Conservation (phyloP, 2,888 invertebrate genomes). For the Thalpophila matura region DNA sequence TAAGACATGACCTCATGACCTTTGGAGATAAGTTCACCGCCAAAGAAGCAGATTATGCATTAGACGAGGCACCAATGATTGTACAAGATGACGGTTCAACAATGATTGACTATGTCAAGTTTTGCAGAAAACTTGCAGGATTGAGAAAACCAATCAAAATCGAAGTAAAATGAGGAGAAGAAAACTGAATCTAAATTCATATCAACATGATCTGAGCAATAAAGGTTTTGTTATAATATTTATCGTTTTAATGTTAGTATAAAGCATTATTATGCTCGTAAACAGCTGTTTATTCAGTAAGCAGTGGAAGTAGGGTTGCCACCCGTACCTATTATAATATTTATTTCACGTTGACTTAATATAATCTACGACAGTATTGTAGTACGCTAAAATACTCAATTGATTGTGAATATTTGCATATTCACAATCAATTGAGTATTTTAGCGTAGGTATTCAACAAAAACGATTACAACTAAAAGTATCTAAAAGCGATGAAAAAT, state of each 20-base stretch:
- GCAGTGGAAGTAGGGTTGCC: too few relatives aligned
- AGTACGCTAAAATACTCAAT: too few relatives aligned
- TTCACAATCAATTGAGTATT: too few relatives aligned
- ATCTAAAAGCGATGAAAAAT: too few relatives aligned
- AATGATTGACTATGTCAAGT: slow-evolving; percentile 92
- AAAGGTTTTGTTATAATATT: slow-evolving; percentile 25
- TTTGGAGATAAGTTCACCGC: slow-evolving; percentile 92
- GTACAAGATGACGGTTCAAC: slow-evolving; percentile 85
- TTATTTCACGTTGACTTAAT: too few relatives aligned
- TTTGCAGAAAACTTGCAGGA: slow-evolving; percentile 91
- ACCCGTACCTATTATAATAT: too few relatives aligned
- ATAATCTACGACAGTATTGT: too few relatives aligned
- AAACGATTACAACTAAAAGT: too few relatives aligned
- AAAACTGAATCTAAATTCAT: background rate
- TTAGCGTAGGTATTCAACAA: too few relatives aligned
- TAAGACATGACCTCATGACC: slow-evolving; percentile 92
- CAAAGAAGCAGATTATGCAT: slow-evolving; percentile 91
- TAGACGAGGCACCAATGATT: slow-evolving; percentile 91
- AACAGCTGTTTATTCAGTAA: too few relatives aligned
- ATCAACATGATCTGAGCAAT: slow-evolving; percentile 30
- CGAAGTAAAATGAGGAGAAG: slow-evolving; percentile 29
- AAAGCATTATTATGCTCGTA: too few relatives aligned
- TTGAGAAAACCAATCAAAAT: slow-evolving; percentile 86
- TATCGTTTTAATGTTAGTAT: background rate
- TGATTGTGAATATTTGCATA: too few relatives aligned